Percentiles rank a stretch among this genome's conserved stretches.
Evolutionary conservation across 2,113 vertebrate species (phyloP).

Genomic region (Ptilorrhoa leucosticta): DNA sequence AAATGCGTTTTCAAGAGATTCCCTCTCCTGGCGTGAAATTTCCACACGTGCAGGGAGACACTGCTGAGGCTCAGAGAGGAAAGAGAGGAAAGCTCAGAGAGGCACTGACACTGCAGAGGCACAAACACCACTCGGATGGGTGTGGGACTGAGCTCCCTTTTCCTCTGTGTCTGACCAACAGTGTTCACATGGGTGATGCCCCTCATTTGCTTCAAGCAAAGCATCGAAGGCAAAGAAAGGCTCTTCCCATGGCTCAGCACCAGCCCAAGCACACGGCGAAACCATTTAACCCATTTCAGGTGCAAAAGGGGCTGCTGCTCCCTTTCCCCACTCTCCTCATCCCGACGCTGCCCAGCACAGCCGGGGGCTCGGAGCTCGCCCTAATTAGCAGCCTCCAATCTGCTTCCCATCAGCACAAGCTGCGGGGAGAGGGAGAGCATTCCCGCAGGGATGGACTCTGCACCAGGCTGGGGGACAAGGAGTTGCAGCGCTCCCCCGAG

Average conservation of each 20-base stretch:
- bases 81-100: background rate
- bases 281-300: background rate
- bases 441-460: background rate
- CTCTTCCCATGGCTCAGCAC: rapidly evolving
- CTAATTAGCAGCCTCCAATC: background rate
- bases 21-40: background rate
- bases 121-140: background rate
- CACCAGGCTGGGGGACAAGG: background rate
- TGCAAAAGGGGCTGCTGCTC: background rate
- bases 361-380: background rate
- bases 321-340: background rate
- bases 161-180: rapidly evolving
- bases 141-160: background rate
- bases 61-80: too few relatives aligned
- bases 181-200: rapidly evolving
- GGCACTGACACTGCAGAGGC: background rate
- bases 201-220: background rate
- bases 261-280: background rate
- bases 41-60: rapidly evolving
- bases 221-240: background rate
- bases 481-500: background rate
- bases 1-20: background rate
- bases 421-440: background rate
- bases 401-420: background rate
- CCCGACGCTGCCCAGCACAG: rapidly evolving